phyloP scores from a whole-genome alignment of 2,888 invertebrate genomes.

The Stenichneumon culpator region DNA sequence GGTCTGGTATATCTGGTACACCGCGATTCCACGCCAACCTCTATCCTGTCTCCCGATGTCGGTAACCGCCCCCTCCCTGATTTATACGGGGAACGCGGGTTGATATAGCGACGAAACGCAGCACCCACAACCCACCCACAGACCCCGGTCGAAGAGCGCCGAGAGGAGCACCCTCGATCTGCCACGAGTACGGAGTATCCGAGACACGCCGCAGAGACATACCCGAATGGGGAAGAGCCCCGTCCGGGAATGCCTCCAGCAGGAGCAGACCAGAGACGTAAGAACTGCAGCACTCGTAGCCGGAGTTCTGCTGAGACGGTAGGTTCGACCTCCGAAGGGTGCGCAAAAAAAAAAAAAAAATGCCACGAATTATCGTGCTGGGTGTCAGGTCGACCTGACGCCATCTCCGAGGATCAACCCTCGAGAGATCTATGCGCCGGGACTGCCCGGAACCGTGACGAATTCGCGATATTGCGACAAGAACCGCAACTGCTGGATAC shows the following conservation, averaged over 20 bases:
- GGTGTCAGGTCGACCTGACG: constrained; percentile 27
- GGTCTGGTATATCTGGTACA: constrained; percentile 35
- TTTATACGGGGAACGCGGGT: constrained; percentile 74
- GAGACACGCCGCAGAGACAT: constrained; percentile 16
- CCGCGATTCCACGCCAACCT: constrained; percentile 80
- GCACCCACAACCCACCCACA: constrained; percentile 48
- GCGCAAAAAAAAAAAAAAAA: constrained; percentile 29
- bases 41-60: constrained; percentile 82
- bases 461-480: constrained; percentile 48
- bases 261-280: constrained; percentile 10
- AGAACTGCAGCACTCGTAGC: constrained; percentile 6
- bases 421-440: not conserved
- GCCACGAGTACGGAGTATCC: constrained; percentile 27
- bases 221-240: constrained; percentile 33
- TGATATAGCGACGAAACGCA: constrained; percentile 63
- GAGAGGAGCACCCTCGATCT: constrained; percentile 5
- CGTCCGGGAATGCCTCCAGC: constrained; percentile 35
- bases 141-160: not conserved
- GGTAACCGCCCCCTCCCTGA: constrained; percentile 81
- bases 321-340: constrained; percentile 10
- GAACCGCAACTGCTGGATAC: constrained; percentile 47
- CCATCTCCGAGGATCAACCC: constrained; percentile 10
- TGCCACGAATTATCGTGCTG: constrained; percentile 31
- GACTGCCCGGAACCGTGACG: constrained; percentile 10
- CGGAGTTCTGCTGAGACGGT: constrained; percentile 45